Base-by-base conservation (phyloP, 2,113 vertebrate species). In the Phylloscopus trochiloides region DNA sequence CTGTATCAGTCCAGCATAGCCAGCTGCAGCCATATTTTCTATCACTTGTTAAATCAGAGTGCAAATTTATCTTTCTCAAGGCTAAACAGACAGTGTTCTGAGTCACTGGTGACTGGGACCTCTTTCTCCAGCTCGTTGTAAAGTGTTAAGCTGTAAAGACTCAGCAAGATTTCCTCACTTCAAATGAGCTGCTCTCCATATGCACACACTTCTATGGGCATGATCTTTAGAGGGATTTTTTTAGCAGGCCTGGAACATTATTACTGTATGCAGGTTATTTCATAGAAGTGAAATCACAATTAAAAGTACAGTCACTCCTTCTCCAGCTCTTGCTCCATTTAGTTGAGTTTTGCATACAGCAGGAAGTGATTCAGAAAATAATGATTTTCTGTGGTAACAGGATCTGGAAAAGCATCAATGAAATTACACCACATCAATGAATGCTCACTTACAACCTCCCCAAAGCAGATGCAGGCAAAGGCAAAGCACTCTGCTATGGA, bases 361-460 rank as follows among this genome's bases (percentile, higher is more conserved):
- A 32, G 45, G 74, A 95, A 94, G 34, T 85, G 90, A 97, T 75
- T 95, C 88, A 95, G 87, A 66, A 92, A 82, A 86, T 7, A 89
- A 82, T 59, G 6, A 65, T 85, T 78, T 95, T 87, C 76, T 89
- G 73, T 50, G 66, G 90, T 87, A 83, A 89, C 18, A 1, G 10
- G 10, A 76, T 40, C 66, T 93, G 87, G 78, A 92, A 90, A 88
- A 62, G 32, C 67, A 76, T 90, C 85, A 86, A 6, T 79, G 63
- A 91, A 82, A 92, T 79, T 76, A 32, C 34, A 47, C 87, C 62
- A 78, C 70, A 75, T 88, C 78, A 76, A 29, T 19, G 58, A 72
- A 5, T 14, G 19, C 21, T 90, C 28, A 18, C 47, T 76, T 40
- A 72, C 22, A 75, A 45, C 54, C 17, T 81, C 32, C 21, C 15